Percentiles rank a stretch among this genome's conserved stretches.
Evolutionary conservation across 2,888 invertebrate genomes (phyloP).

Genomic region (Caenorhabditis virilis): DNA sequence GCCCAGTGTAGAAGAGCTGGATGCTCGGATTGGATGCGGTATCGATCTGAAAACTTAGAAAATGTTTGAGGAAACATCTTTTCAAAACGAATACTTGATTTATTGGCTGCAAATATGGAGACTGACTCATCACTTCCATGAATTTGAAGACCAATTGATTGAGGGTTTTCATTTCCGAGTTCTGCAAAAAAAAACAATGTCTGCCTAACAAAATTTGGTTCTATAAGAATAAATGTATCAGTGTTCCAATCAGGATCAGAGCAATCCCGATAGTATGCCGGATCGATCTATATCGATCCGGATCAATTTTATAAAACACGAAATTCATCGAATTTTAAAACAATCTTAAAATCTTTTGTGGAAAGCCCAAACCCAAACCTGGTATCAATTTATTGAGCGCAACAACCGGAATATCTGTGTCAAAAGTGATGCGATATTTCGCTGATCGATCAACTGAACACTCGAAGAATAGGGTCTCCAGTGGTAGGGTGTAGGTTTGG

Average conservation of each 20-base stretch:
- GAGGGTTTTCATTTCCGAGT: constrained; percentile 25
- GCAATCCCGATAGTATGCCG: no score
- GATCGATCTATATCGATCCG: no score
- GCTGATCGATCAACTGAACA: constrained; percentile 21
- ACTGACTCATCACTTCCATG: constrained; percentile 1
- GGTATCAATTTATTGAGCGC: constrained; percentile 19
- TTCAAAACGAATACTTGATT: constrained; percentile 17
- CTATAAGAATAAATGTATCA: no score
- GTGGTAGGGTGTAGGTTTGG: constrained; percentile 15
- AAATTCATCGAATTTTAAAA: no score
- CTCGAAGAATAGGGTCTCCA: constrained; percentile 25
- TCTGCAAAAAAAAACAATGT: constrained; percentile 21
- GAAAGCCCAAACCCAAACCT: no score
- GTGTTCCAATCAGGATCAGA: no score
- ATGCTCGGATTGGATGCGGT: constrained; percentile 49
- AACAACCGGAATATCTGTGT: constrained; percentile 21
- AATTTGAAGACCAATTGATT: constrained; percentile 23
- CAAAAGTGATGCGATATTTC: constrained; percentile 28
- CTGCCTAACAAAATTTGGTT: no score
- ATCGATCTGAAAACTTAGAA: constrained; percentile 39
- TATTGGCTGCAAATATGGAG: constrained; percentile 31
- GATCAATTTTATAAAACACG: no score
- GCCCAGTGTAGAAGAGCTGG: constrained; percentile 22
- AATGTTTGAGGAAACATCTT: background rate
- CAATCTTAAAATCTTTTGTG: no score